Evolutionary conservation across 2,797 vertebrate genomes (phyloP).

Genomic region (Coracias cyanogaster): DNA sequence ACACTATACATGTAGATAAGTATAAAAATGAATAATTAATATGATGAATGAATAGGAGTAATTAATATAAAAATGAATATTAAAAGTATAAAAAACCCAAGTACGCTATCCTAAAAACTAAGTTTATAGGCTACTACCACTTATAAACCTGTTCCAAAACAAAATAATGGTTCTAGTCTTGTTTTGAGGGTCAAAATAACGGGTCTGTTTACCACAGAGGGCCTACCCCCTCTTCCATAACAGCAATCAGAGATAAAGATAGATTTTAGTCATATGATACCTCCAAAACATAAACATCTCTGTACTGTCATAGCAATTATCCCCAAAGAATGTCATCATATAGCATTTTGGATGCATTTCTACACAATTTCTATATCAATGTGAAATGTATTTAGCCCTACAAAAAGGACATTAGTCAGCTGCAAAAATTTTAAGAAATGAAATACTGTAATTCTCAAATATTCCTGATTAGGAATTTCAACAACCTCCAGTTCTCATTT

Average conservation of each 20-base stretch:
- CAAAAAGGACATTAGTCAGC: not conserved
- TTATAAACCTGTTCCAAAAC: not conserved
- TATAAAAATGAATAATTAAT: not conserved
- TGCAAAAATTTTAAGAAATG: not conserved
- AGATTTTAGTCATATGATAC: not conserved
- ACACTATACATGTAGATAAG: not conserved
- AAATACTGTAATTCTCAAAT: not conserved
- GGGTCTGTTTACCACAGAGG: too few relatives aligned
- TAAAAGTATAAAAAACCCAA: not conserved
- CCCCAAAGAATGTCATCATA: not conserved
- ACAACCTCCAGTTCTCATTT: slow-evolving; percentile 2
- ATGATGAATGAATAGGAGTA: too few relatives aligned
- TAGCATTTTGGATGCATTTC: not conserved
- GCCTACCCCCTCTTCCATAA: not conserved
- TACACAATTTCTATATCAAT: not conserved
- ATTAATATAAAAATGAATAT: too few relatives aligned
- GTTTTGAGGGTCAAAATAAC: too few relatives aligned
- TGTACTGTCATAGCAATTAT: not conserved
- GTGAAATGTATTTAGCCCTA: not conserved
- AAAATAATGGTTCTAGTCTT: not conserved
- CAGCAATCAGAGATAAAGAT: not conserved
- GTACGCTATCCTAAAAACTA: not conserved
- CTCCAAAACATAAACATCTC: not conserved
- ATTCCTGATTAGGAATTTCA: slow-evolving; percentile 15
- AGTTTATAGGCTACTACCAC: not conserved